Percentiles rank a stretch among this genome's conserved stretches.
phyloP scores from a whole-genome alignment of 2,797 vertebrate species.

The Melanotaenia maccullochi region DNA sequence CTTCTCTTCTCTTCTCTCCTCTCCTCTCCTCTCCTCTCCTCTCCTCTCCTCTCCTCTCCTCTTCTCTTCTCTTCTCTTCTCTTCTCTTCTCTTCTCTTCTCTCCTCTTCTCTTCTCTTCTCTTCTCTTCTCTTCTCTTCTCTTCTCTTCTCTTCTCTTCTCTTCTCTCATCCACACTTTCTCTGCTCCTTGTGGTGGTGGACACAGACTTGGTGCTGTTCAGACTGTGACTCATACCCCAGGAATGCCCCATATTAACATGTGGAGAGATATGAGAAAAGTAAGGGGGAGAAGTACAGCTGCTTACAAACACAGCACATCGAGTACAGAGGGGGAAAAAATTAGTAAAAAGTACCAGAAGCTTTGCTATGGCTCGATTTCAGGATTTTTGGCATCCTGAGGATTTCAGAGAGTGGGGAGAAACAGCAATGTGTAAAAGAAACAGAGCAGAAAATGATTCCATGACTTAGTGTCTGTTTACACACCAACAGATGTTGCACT shows the following conservation, averaged over 20 bases:
- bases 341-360: slow-evolving; percentile 24
- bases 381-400: slow-evolving; percentile 34
- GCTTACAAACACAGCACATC: slow-evolving; percentile 26
- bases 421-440: slow-evolving; percentile 25
- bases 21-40: background rate
- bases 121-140: slow-evolving; percentile 11
- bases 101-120: slow-evolving; percentile 15
- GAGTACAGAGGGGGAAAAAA: slow-evolving; percentile 23
- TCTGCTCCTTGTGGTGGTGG: slow-evolving; percentile 56
- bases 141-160: slow-evolving; percentile 24
- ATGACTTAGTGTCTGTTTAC: slow-evolving; percentile 67
- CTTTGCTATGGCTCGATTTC: slow-evolving; percentile 40
- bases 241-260: slow-evolving; percentile 79
- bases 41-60: slow-evolving; percentile 15
- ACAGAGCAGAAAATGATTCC: slow-evolving; percentile 63
- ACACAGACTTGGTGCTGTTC: slow-evolving; percentile 73
- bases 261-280: slow-evolving; percentile 65
- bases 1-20: background rate
- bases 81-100: slow-evolving; percentile 14
- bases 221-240: slow-evolving; percentile 75
- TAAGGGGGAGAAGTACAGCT: slow-evolving; percentile 38
- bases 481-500: slow-evolving; percentile 76
- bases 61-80: slow-evolving; percentile 13
- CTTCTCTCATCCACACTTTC: slow-evolving; percentile 39
- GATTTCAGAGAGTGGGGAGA: slow-evolving; percentile 19